These are phyloP conservation scores for Lamellibrachia columna DNA, from an alignment of 2,888 invertebrate species.

Conservation along the genomic window DNA sequence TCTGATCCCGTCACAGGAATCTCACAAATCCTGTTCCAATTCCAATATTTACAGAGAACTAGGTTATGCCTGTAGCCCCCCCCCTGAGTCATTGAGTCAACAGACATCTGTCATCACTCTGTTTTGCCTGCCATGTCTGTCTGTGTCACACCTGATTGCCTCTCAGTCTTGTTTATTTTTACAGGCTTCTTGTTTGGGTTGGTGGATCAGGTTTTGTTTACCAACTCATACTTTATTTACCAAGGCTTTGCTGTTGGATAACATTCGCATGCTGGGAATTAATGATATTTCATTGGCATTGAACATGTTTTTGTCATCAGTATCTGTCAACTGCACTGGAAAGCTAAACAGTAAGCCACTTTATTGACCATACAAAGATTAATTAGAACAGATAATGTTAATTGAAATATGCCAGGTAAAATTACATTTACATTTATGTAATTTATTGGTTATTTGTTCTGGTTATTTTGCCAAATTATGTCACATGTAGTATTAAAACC, in stretches of 20 bases:
- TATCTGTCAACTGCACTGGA: background rate
- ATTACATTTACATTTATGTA: background rate
- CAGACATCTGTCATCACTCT: background rate
- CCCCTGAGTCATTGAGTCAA: background rate
- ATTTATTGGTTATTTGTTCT: background rate
- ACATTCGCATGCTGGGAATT: background rate
- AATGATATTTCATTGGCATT: background rate
- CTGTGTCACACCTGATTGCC: background rate
- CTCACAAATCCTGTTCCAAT: background rate
- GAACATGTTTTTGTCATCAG: background rate
- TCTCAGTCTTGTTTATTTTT: background rate
- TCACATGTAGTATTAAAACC: background rate
- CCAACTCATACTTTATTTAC: background rate
- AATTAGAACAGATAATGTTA: background rate
- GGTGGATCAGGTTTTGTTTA: background rate
- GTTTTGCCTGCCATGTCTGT: background rate
- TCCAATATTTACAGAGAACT: too few species aligned
- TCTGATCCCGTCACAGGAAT: background rate
- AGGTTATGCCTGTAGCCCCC: too few species aligned
- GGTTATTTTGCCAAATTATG: background rate
- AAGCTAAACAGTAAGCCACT: background rate
- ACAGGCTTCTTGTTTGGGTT: background rate
- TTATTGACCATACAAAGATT: background rate
- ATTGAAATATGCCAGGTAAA: background rate
- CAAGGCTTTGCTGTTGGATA: background rate